A percentile compares a stretch with the other conserved stretches of the same genome.
phyloP scores from a whole-genome alignment of 2,113 vertebrate species.

The Silurus glanis region DNA sequence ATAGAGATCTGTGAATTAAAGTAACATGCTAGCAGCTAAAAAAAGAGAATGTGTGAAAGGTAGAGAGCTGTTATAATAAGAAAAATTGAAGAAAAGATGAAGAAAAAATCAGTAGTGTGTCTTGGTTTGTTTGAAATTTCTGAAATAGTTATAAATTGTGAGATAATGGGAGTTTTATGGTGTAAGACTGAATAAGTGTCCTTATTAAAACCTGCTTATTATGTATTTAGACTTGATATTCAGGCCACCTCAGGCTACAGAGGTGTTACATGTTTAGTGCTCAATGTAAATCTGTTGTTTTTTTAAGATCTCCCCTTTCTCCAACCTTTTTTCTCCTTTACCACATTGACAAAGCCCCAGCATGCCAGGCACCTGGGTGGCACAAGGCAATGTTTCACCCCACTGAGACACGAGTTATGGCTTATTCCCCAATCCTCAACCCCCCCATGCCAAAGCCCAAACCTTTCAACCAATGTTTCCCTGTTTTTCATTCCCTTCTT shows the following conservation, averaged over 20 bases:
- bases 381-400: conserved; percentile 35
- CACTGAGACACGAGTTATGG: conserved; percentile 16
- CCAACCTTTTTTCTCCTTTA: conserved; percentile 9
- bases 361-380: conserved; percentile 47
- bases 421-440: conserved; percentile 27
- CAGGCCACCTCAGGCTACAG: background rate
- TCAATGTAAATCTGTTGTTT: conserved; percentile 4
- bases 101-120: background rate
- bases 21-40: background rate
- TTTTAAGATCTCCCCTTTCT: background rate
- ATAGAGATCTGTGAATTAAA: conserved; percentile 11
- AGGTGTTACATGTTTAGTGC: background rate
- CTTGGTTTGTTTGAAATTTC: background rate
- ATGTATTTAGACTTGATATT: conserved; percentile 4
- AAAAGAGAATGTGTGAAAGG: background rate
- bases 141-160: conserved; percentile 1
- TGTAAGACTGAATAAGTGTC: background rate
- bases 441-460: background rate
- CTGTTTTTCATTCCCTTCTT: conserved; percentile 36
- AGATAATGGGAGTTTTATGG: background rate
- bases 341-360: conserved; percentile 10
- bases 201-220: background rate
- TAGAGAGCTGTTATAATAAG: background rate
- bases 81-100: background rate
- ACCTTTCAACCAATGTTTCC: conserved; percentile 33